Evolutionary conservation across 2,888 invertebrate genomes (phyloP).

Genomic region (Meganola albula): DNA sequence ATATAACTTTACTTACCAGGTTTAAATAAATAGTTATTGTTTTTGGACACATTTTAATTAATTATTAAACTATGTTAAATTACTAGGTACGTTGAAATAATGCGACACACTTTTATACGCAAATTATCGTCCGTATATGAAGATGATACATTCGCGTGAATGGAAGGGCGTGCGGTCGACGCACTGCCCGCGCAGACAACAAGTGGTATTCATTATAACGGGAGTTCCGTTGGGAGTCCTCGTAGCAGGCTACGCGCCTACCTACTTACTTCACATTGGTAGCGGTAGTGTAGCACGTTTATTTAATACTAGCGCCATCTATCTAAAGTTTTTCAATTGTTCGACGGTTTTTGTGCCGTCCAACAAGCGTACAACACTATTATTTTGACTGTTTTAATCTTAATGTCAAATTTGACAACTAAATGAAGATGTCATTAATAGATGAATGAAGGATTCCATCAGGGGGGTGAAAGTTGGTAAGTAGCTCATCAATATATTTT

Average conservation of each 20-base stretch:
- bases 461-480: too few species aligned
- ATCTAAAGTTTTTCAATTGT: conserved; percentile 10
- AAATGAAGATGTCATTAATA: too few species aligned
- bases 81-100: conserved; percentile 31
- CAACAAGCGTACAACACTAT: too few species aligned
- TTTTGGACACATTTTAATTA: conserved; percentile 57
- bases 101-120: conserved; percentile 58
- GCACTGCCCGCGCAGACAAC: conserved; percentile 74
- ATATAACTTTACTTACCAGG: conserved; percentile 52
- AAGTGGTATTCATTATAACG: conserved; percentile 73
- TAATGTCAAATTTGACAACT: too few species aligned
- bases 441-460: too few species aligned
- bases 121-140: conserved; percentile 58
- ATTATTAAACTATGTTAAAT: conserved; percentile 38
- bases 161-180: conserved; percentile 73
- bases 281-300: conserved; percentile 36
- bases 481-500: too few species aligned
- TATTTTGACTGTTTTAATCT: too few species aligned
- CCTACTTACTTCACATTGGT: conserved; percentile 47
- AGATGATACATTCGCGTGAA: conserved; percentile 69
- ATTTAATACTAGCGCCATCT: conserved; percentile 59
- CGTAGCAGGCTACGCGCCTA: conserved; percentile 51
- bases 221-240: conserved; percentile 70
- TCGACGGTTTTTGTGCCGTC: too few species aligned
- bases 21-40: conserved; percentile 49